Base-by-base conservation (phyloP, 2,888 invertebrate species). In the Osedax fenrisi region DNA sequence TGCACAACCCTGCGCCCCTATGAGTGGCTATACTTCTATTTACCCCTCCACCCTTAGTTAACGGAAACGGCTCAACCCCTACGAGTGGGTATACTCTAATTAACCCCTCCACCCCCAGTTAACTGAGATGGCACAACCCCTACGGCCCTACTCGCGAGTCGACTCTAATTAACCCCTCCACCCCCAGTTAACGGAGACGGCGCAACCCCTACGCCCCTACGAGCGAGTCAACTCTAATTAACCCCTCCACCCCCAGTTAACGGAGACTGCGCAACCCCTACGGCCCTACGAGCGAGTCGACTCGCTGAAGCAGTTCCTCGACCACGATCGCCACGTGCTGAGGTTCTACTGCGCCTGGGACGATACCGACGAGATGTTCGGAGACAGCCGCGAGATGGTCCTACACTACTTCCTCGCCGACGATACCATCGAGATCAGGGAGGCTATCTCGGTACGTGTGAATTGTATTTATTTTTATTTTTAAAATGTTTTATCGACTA, bases 331-430 rank as follows among this genome's bases (percentile, higher is more conserved):
- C 80, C 85, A 86, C 76, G 87, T 88, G 0, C 84, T 89, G 75
- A 89, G 91, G 79, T 94, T 94, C 84, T 89, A 88, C 80, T 93
- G 90, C 21, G 92, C 90, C 82, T 94, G 94, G 94, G 92, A 94
- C 81, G 93, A 94, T 82, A 88, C 90, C 0, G 88, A 89, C 13
- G 89, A 88, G 0, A 88, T 90, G 81, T 89, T 89, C 81, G 94
- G 94, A 0, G 89, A 89, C 75, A 84, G 92, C 25, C 90, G 92
- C 78, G 87, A 89, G 79, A 85, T 94, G 76, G 90, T 92, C 81
- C 86, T 95, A 17, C 89, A 90, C 81, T 94, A 91, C 82, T 93
- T 90, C 85, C 86, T 94, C 68, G 89, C 91, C 0, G 93, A 94
- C 81, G 91, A 92, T 80, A 92, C 92, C 0, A 90, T 94, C 10